Conservation (phyloP, 2,797 vertebrate species). For the Eulemur rubriventer region DNA sequence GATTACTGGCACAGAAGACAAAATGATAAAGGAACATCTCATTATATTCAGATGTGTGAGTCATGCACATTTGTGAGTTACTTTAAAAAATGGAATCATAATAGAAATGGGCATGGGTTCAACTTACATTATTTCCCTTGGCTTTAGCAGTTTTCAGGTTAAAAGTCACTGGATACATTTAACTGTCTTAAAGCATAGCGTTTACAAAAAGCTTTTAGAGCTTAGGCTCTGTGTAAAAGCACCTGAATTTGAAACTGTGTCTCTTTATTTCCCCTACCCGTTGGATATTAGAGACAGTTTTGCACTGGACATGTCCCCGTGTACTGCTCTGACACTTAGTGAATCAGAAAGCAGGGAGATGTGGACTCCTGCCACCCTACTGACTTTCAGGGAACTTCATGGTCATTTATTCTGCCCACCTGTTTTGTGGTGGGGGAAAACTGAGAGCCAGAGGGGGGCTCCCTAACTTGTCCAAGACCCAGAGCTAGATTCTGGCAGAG, state of each 20-base stretch:
- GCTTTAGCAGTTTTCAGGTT: constrained; percentile 62
- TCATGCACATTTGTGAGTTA: constrained; percentile 72
- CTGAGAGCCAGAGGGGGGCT: not conserved
- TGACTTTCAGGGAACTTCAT: not conserved
- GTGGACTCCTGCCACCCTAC: not conserved
- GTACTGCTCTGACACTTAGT: not conserved
- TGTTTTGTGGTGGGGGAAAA: not conserved
- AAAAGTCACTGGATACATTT: constrained; percentile 58
- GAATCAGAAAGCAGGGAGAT: not conserved
- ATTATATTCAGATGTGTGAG: constrained; percentile 65
- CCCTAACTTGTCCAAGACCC: not conserved
- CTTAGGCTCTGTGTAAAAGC: constrained; percentile 15
- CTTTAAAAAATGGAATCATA: constrained; percentile 52
- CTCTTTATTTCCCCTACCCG: constrained; percentile 20
- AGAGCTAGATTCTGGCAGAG: not conserved
- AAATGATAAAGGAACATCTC: constrained; percentile 63
- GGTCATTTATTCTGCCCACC: not conserved
- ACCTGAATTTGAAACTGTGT: constrained; percentile 21
- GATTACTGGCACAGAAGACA: constrained; percentile 67
- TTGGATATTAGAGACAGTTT: not conserved
- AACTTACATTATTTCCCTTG: constrained; percentile 56
- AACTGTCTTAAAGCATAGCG: constrained; percentile 44
- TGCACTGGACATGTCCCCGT: not conserved
- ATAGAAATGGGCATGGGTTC: constrained; percentile 57
- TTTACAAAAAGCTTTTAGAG: constrained; percentile 60